These are phyloP conservation scores for Lasioglossum oenotherae DNA, from an alignment of 2,888 invertebrate species.

Conservation along the genomic window DNA sequence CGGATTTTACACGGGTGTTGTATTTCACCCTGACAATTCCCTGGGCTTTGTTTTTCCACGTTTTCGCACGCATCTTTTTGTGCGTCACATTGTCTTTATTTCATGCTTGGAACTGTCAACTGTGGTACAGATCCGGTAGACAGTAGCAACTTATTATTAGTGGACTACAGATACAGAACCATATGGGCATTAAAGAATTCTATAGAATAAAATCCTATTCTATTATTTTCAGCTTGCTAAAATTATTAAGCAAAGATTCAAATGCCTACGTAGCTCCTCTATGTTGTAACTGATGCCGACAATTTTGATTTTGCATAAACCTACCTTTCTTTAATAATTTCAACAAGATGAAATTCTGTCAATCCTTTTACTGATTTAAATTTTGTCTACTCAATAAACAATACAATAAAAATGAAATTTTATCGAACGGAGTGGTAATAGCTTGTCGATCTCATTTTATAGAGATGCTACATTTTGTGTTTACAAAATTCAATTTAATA, in stretches of 20 bases:
- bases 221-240: too few species aligned
- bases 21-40: conserved; percentile 1
- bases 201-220: too few species aligned
- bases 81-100: neutral
- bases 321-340: too few species aligned
- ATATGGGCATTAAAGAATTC: too few species aligned
- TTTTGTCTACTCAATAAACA: neutral
- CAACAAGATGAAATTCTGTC: neutral
- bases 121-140: neutral
- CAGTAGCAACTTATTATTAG: neutral
- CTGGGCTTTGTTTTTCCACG: neutral
- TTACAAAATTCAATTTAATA: neutral
- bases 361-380: neutral
- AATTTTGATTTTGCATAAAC: neutral
- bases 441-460: neutral
- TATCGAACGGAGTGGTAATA: neutral
- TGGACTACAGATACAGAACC: neutral
- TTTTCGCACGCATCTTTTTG: neutral
- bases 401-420: neutral
- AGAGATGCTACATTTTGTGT: neutral
- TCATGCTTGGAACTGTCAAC: neutral
- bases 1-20: neutral
- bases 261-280: too few species aligned
- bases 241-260: neutral
- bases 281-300: neutral